Evolutionary conservation across 2,113 vertebrate species (phyloP).

Genomic region (Toxostoma redivivum): DNA sequence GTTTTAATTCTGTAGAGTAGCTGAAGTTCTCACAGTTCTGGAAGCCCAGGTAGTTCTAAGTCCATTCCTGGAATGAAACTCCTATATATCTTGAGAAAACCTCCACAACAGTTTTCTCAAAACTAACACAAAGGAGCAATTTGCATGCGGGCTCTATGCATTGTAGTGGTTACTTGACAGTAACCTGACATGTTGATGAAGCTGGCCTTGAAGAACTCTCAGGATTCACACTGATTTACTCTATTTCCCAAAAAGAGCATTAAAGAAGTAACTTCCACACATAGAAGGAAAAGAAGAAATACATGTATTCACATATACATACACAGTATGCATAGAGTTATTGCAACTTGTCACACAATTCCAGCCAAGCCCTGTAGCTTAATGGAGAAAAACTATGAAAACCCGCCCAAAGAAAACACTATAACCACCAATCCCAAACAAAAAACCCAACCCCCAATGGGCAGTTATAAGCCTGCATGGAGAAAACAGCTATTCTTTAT

Average conservation of each 20-base stretch:
- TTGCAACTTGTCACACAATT: background rate
- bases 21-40: background rate
- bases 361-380: background rate
- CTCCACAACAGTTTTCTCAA: background rate
- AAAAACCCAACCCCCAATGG: accelerated
- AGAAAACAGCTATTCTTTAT: background rate
- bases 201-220: background rate
- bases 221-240: background rate
- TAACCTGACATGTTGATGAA: background rate
- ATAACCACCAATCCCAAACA: background rate
- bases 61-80: background rate
- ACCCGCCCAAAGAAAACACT: background rate
- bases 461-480: background rate
- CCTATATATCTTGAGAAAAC: background rate
- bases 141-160: accelerated
- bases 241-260: accelerated
- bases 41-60: background rate
- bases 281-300: background rate
- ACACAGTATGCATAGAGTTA: background rate
- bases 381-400: background rate
- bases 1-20: background rate
- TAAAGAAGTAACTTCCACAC: background rate
- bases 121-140: background rate
- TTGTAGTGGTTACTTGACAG: background rate
- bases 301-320: accelerated